Evolutionary conservation across 2,888 invertebrate genomes (phyloP).

Genomic region (Agelastica alni): DNA sequence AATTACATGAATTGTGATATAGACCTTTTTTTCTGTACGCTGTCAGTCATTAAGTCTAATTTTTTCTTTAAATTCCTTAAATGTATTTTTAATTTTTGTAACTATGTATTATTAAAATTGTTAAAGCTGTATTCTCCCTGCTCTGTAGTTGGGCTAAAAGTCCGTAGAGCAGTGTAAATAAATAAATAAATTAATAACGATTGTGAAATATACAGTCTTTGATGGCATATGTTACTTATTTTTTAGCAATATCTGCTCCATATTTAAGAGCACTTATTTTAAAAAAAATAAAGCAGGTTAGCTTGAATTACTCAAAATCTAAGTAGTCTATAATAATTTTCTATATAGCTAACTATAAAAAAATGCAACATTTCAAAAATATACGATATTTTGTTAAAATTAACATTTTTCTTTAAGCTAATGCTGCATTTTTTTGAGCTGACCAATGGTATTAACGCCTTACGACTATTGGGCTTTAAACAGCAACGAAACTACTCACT

Average conservation of each 20-base stretch:
- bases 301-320: background rate
- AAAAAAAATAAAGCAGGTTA: constrained; percentile 7
- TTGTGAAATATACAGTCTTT: background rate
- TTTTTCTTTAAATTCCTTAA: too few relatives aligned
- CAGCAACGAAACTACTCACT: constrained; percentile 23
- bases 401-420: background rate
- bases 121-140: too few relatives aligned
- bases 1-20: too few relatives aligned
- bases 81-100: too few relatives aligned
- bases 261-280: background rate
- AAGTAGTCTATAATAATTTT: background rate
- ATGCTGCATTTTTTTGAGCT: constrained; percentile 31
- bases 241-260: background rate
- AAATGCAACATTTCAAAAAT: background rate
- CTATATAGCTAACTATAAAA: too few relatives aligned
- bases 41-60: too few relatives aligned
- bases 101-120: too few relatives aligned
- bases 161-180: too few relatives aligned
- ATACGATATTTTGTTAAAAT: too few relatives aligned
- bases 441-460: constrained; percentile 34
- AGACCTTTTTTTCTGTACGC: too few relatives aligned
- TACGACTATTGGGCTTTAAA: constrained; percentile 36
- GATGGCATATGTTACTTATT: background rate
- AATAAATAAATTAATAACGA: too few relatives aligned
- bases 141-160: too few relatives aligned